Conservation (phyloP, 2,113 vertebrate species). For the Sinocyclocheilus anshuiensis region DNA sequence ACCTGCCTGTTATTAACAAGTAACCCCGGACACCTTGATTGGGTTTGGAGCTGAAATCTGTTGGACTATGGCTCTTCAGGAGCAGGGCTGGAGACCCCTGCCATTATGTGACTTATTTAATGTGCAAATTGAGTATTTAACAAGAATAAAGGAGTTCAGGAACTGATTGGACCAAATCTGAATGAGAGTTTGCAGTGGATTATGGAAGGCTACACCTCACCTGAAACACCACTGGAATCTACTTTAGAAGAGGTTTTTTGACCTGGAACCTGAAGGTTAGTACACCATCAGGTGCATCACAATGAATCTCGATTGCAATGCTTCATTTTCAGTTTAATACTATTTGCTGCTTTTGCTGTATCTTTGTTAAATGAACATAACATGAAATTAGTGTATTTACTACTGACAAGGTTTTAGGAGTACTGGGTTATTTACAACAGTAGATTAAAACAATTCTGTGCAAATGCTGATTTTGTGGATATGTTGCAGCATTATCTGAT, state of each 20-base stretch:
- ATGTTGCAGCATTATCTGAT: neutral
- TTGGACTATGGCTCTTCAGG: neutral
- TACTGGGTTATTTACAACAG: neutral
- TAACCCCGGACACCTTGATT: neutral
- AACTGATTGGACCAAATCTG: neutral
- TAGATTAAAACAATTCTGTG: neutral
- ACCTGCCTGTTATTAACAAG: neutral
- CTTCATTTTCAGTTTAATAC: neutral
- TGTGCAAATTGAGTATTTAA: neutral
- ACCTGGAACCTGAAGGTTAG: neutral
- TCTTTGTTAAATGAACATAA: neutral
- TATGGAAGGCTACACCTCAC: neutral
- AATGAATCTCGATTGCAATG: neutral
- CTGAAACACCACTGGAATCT: neutral
- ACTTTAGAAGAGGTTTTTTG: neutral
- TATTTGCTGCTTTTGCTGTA: neutral
- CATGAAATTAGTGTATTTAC: neutral
- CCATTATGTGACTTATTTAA: neutral
- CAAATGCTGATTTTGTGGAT: neutral
- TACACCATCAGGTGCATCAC: neutral
- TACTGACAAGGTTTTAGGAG: constrained; percentile 15
- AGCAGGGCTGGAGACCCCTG: no score
- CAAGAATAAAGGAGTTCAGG: neutral
- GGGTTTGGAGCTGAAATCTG: neutral
- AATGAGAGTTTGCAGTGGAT: neutral